Percentiles rank a stretch among this genome's conserved stretches.
These are phyloP conservation scores for Buceros bicornis DNA, from an alignment of 2,797 vertebrate genomes.

Conservation along the genomic window DNA sequence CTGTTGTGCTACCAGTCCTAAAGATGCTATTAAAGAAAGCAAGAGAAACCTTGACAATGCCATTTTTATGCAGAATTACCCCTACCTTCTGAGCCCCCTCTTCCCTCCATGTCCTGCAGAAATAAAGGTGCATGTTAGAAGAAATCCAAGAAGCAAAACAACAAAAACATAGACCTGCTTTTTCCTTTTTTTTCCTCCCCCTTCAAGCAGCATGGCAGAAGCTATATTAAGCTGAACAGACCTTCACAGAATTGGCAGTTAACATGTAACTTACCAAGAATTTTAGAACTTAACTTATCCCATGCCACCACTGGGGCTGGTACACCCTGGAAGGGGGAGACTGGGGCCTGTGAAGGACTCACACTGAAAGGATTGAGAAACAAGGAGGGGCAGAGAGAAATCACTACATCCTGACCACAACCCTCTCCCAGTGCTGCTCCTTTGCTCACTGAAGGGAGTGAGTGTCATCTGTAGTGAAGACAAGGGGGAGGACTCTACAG, in stretches of 20 bases:
- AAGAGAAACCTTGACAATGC: neutral
- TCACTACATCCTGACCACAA: neutral
- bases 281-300: neutral
- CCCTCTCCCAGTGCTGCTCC: accelerated
- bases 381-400: neutral
- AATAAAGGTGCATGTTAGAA: neutral
- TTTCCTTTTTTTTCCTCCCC: no score
- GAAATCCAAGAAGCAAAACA: neutral
- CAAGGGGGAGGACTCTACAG: neutral
- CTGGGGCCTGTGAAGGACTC: neutral
- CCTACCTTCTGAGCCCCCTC: neutral
- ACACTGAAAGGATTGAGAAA: neutral
- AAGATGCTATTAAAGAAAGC: neutral
- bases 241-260: neutral
- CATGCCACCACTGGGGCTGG: neutral
- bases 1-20: neutral
- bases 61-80: neutral
- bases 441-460: neutral
- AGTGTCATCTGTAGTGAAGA: neutral
- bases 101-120: neutral
- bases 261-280: neutral
- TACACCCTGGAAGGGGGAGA: neutral
- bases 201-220: neutral
- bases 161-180: neutral
- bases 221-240: neutral